Conservation (phyloP, 1,140 invertebrate species). For the Patella vulgata region DNA sequence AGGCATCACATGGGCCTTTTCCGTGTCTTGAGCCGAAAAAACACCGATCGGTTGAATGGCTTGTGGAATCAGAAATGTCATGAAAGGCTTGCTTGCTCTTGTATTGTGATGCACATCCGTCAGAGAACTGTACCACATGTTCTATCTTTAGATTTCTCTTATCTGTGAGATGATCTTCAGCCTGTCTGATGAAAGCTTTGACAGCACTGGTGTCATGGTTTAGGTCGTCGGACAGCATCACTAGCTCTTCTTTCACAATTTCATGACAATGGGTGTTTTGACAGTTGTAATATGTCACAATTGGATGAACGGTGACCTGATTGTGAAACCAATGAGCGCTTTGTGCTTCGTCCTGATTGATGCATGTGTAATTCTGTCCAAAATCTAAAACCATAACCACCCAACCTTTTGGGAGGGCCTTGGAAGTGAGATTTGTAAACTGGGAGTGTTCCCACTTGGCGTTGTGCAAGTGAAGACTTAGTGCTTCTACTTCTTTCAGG, state of each 20-base stretch:
- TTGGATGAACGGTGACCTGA: conserved; percentile 11
- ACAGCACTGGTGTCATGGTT: conserved; percentile 3
- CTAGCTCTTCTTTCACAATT: conserved; percentile 1
- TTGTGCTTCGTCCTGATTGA: conserved; percentile 13
- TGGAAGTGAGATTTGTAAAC: no score
- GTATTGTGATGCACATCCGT: conserved; percentile 1
- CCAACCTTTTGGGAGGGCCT: conserved; percentile 10
- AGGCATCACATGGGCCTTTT: neutral
- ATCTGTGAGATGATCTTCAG: neutral
- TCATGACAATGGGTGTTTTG: neutral
- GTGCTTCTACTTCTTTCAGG: no score
- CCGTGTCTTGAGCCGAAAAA: neutral
- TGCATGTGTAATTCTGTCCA: conserved; percentile 9
- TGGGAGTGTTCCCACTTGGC: no score
- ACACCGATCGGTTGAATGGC: neutral
- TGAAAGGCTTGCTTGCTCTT: conserved; percentile 2
- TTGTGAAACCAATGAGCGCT: conserved; percentile 18
- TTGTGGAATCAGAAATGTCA: neutral
- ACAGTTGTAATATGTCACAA: neutral
- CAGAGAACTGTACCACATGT: neutral
- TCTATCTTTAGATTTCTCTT: conserved; percentile 2
- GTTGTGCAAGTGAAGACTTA: no score
- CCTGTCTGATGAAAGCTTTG: neutral
- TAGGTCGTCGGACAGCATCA: conserved; percentile 3
- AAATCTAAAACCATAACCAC: conserved; percentile 15